A percentile compares a stretch with the other conserved stretches of the same genome.
Evolutionary conservation across 2,797 vertebrate genomes (phyloP).

Genomic region (Agapornis canus): DNA sequence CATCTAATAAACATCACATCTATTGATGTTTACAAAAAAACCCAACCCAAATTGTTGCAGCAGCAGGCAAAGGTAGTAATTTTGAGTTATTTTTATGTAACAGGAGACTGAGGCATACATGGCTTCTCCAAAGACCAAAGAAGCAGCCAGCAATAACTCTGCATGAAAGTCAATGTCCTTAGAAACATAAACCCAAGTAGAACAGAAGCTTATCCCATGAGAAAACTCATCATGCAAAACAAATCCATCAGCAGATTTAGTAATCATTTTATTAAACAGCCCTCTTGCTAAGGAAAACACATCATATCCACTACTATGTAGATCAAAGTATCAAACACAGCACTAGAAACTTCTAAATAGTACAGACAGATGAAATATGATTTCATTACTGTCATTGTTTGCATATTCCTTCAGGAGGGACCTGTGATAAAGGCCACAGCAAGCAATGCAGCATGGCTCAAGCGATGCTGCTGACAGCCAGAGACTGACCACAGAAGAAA

Average conservation of each 20-base stretch:
- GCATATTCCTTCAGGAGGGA: background rate
- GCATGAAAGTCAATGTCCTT: background rate
- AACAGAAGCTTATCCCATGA: background rate
- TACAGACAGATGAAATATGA: background rate
- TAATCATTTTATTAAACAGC: background rate
- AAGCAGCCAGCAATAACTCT: background rate
- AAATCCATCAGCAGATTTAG: background rate
- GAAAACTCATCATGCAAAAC: conserved; percentile 7
- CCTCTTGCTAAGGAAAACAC: background rate
- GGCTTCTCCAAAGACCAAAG: background rate
- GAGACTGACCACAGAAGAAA: background rate
- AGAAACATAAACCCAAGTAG: background rate
- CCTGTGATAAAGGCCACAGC: background rate
- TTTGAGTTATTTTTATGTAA: background rate
- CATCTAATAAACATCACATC: background rate
- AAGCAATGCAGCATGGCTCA: background rate
- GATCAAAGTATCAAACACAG: background rate
- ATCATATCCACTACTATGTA: background rate
- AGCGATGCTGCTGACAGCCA: rapidly evolving
- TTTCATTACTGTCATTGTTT: background rate
- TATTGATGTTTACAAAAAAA: background rate
- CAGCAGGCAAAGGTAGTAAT: background rate
- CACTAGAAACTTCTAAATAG: background rate
- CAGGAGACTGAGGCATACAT: background rate
- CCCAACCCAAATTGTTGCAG: background rate